These are phyloP conservation scores for Speoplatyrhinus poulsoni DNA, from an alignment of 2,113 vertebrate species.

Conservation along the genomic window DNA sequence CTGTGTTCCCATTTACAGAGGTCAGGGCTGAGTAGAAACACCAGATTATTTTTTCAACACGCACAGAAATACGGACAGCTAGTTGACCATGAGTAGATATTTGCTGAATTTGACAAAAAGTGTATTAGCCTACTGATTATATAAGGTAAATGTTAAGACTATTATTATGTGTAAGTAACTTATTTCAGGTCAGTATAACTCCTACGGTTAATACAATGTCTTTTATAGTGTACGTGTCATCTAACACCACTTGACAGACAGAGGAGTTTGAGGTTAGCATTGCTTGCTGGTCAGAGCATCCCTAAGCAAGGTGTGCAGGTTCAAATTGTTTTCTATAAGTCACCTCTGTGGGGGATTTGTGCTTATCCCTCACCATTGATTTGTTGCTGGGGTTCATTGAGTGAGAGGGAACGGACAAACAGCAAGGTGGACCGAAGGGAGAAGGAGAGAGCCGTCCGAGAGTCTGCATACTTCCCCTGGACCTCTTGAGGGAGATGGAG, in stretches of 20 bases:
- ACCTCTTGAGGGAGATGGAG: slow-evolving; percentile 20
- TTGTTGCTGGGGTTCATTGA: slow-evolving; percentile 63
- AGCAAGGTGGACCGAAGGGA: slow-evolving; percentile 37
- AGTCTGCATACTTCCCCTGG: not conserved
- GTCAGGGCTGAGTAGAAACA: no score
- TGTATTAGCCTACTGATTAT: no score
- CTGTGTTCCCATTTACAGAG: no score
- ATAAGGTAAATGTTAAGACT: no score
- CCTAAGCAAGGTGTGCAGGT: slow-evolving; percentile 54
- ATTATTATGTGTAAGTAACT: no score
- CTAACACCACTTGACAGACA: slow-evolving; percentile 70
- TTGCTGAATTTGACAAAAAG: no score
- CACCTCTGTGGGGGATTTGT: slow-evolving; percentile 71
- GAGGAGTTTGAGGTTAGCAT: slow-evolving; percentile 69
- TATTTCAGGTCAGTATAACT: no score
- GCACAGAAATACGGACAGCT: no score
- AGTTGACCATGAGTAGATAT: no score
- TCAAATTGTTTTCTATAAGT: slow-evolving; percentile 77
- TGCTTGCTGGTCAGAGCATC: slow-evolving; percentile 48
- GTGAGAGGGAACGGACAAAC: slow-evolving; percentile 44
- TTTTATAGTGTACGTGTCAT: slow-evolving; percentile 56
- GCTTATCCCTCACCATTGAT: slow-evolving; percentile 72
- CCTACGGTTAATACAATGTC: no score
- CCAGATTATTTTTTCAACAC: no score
- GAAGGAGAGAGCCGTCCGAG: slow-evolving; percentile 6